These are phyloP conservation scores for Sapajus apella DNA, from an alignment of 2,113 vertebrate genomes.

Conservation along the genomic window DNA sequence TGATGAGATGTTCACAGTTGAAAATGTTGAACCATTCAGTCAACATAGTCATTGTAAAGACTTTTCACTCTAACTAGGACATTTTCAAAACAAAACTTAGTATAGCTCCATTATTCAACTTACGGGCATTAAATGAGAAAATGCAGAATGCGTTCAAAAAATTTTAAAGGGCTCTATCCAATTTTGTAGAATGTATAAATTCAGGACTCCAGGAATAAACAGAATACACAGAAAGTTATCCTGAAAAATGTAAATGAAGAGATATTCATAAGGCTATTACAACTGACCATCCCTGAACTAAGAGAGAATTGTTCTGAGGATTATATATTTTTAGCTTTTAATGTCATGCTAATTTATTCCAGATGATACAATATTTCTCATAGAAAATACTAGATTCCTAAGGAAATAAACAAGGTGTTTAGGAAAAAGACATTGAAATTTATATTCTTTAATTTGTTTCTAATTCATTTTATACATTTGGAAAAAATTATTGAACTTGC, in stretches of 20 bases:
- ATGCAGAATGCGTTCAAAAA: not conserved
- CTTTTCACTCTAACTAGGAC: not conserved
- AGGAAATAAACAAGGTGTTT: not conserved
- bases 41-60: not conserved
- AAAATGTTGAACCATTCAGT: not conserved
- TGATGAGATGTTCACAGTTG: not conserved
- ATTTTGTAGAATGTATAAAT: not conserved
- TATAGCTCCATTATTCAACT: not conserved
- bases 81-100: conserved; percentile 7
- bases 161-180: not conserved
- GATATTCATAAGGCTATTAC: not conserved
- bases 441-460: conserved; percentile 10
- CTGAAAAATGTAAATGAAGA: not conserved
- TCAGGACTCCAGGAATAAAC: not conserved
- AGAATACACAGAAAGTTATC: not conserved
- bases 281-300: not conserved
- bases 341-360: not conserved
- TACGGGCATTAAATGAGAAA: not conserved
- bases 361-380: not conserved
- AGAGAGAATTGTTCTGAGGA: not conserved
- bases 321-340: conserved; percentile 17
- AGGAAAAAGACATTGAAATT: not conserved
- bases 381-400: not conserved
- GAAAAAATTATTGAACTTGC: not conserved
- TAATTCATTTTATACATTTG: not conserved